phyloP scores from a whole-genome alignment of 2,888 invertebrate genomes.

The Candidula unifasciata region DNA sequence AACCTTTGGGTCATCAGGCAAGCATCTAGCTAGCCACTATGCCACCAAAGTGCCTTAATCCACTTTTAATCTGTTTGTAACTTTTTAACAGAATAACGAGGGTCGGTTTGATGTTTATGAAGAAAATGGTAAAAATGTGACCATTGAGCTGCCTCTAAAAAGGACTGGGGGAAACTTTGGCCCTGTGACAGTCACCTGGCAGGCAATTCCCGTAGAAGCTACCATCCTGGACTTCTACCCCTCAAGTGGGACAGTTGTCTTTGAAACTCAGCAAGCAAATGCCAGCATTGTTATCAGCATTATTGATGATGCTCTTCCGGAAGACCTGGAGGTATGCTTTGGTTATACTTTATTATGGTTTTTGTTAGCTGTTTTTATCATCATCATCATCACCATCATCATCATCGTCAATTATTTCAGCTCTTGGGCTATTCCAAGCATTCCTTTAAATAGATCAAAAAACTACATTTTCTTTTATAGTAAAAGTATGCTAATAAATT shows the following conservation, averaged over 20 bases:
- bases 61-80: background rate
- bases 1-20: too few relatives aligned
- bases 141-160: constrained; percentile 64
- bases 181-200: constrained; percentile 72
- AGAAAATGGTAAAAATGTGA: constrained; percentile 65
- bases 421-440: too few relatives aligned
- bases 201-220: constrained; percentile 70
- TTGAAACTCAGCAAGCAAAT: constrained; percentile 64
- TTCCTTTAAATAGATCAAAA: too few relatives aligned
- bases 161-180: constrained; percentile 71
- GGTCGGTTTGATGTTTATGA: constrained; percentile 75
- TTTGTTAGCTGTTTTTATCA: background rate
- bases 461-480: too few relatives aligned
- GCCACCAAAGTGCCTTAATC: too few relatives aligned
- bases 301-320: constrained; percentile 71
- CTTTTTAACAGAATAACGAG: constrained; percentile 69
- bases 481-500: too few relatives aligned
- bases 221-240: constrained; percentile 70
- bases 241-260: constrained; percentile 68
- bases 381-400: background rate
- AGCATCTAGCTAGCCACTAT: too few relatives aligned
- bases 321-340: constrained; percentile 71
- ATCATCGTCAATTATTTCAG: background rate
- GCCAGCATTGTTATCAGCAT: constrained; percentile 69
- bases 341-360: background rate